phyloP scores from a whole-genome alignment of 2,113 vertebrate genomes.

The Vulpes ferrilata region DNA sequence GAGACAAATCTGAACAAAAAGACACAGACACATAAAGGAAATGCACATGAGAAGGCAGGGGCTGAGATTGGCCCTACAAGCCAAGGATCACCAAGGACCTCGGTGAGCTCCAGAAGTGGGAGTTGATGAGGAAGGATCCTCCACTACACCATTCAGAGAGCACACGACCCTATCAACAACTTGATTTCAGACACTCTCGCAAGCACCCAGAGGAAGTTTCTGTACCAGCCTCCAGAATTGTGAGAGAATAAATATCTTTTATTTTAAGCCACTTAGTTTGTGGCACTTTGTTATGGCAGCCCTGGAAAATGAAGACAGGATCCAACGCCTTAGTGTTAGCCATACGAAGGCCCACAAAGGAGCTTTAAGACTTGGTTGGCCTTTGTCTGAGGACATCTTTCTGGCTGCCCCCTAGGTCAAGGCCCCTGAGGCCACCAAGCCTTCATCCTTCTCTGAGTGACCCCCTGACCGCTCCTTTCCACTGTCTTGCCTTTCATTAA shows the following conservation, averaged over 20 bases:
- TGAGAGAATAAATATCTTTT: neutral
- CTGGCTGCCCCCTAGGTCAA: neutral
- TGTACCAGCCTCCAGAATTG: neutral
- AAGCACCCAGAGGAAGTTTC: too few species aligned
- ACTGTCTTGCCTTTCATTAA: slow-evolving; percentile 16
- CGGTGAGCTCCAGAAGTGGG: neutral
- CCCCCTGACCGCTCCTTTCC: neutral
- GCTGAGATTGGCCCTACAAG: neutral
- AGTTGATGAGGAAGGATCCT: neutral
- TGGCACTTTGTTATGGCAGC: neutral
- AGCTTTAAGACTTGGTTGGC: neutral
- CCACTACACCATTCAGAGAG: neutral
- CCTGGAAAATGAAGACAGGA: neutral
- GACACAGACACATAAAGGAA: neutral
- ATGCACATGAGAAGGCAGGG: neutral
- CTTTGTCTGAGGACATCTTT: neutral
- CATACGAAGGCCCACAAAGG: neutral
- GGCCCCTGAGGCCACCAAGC: neutral
- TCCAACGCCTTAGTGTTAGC: neutral
- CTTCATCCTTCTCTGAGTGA: neutral
- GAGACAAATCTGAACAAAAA: neutral
- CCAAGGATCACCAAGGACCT: neutral
- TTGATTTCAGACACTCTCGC: neutral
- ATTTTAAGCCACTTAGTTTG: neutral
- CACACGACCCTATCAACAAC: neutral